Base-by-base conservation (phyloP, 2,113 vertebrate species). In the Bolborhynchus lineola region DNA sequence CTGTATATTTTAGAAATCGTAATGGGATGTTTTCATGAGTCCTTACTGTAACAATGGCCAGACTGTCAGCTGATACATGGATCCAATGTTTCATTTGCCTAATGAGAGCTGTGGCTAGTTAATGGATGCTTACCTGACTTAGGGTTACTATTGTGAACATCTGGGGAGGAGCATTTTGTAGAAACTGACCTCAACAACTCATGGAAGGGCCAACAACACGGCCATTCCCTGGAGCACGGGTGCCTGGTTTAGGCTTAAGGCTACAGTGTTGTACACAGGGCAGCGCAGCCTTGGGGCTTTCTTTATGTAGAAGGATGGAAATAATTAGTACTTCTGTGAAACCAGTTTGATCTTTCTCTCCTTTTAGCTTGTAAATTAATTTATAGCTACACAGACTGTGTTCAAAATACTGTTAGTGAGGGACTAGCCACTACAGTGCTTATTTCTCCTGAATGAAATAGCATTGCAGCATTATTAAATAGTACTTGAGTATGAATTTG, bases 401-500 rank as follows among this genome's bases (percentile, higher is more conserved):
- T 50, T 82, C 53, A 76, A 70, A 95, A 87, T 84, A 53, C 35
- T 71, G 37, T 59, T 88, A 47, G 28, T 71, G 47, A 55, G 76
- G 65, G 72, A 80, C 29, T 95, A 82, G 49, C n/a, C 44, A 44
- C 39, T 57, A 28, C 52, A 68, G 33, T 84, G 86, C 5, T 4
- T 82, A 42, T 83, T 88, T 87, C 37, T 29, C 18, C 37, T 75
- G 37, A 94, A 57, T 14, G 49, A 47, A 91, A 62, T 59, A 86
- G 23, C 49, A 25, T 65, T 88, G 11, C 49, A 91, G 26, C 13
- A 18, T 55, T 88, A 77, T 92, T 91, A 93, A 95, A 88, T 72
- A 88, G 64, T 65, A 81, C 25, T 86, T 76, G 70, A 93, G n/a
- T 63, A 93, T 55, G 72, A 93, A 96, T 84, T 86, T 23, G 80